A percentile compares a stretch with the other conserved stretches of the same genome.
These are phyloP conservation scores for Onthophagus sagittarius DNA, from an alignment of 2,888 invertebrate genomes.

Conservation along the genomic window DNA sequence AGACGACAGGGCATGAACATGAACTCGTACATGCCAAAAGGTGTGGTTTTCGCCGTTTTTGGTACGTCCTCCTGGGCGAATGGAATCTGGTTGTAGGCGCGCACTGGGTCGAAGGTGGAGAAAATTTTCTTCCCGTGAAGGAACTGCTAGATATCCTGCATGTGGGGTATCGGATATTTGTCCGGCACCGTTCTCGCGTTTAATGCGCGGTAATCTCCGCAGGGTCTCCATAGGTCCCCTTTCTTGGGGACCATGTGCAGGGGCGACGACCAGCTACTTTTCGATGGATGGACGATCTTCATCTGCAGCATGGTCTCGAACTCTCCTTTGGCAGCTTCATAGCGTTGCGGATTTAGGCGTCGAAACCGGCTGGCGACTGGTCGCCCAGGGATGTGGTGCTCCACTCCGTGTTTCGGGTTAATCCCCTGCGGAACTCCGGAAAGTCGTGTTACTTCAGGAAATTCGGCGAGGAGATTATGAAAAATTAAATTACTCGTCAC, in stretches of 20 bases:
- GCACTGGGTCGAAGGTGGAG: conserved; percentile 37
- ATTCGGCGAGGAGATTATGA: too few species aligned
- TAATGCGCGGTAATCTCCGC: too few species aligned
- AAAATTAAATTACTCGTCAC: too few species aligned
- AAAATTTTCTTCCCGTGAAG: too few species aligned
- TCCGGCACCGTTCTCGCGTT: conserved; percentile 49
- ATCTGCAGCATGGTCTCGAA: conserved; percentile 27
- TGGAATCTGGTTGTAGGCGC: conserved; percentile 44
- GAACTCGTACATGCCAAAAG: too few species aligned
- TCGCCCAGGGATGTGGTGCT: conserved; percentile 7
- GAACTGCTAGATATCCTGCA: conserved; percentile 38
- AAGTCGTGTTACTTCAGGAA: neutral
- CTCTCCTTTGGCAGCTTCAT: conserved; percentile 16
- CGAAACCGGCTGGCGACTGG: conserved; percentile 5
- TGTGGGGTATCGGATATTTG: conserved; percentile 47
- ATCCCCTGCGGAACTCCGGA: neutral
- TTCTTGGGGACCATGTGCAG: too few species aligned
- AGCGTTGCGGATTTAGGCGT: conserved; percentile 19
- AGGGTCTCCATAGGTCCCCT: too few species aligned
- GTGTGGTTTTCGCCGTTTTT: too few species aligned
- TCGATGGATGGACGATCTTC: conserved; percentile 27
- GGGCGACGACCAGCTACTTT: too few species aligned
- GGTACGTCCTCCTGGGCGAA: conserved; percentile 25
- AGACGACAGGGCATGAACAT: conserved; percentile 40
- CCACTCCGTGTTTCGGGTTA: conserved; percentile 2